Evolutionary conservation across 2,888 invertebrate genomes (phyloP), one percentile per base, ranked within the genome.

Genomic region (Augiades crinisus): DNA sequence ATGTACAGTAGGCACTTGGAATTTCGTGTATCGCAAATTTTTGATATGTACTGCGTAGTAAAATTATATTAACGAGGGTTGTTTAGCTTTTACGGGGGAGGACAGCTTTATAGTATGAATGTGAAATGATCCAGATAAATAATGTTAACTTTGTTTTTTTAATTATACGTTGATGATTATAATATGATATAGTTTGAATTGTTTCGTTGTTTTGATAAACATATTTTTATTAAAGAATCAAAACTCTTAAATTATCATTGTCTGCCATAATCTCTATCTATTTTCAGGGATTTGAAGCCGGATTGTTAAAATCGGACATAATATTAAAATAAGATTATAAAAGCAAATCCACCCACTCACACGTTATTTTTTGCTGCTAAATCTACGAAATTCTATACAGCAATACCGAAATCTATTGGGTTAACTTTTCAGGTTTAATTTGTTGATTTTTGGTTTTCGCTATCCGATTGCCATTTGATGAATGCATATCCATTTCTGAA

Each of bases 401-500:
- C n/a, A 10, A 30, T 10, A 36, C 17, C 2, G 19, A 19, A 36
- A 5, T 17, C 8, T 17, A 13, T n/a, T 19, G 12, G 12, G 17
- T 3, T 37, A 14, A 21, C 31, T 6, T 40, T 40, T 47, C 22
- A 31, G 10, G 12, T 46, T 40, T 40, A 40, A 16, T 31, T 24
- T 17, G 10, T 16, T 33, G 22, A 10, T 14, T 40, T 33, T 33
- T 22, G 33, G 21, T 19, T 47, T 21, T 10, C 31, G 27, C 16
- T 47, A 38, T 33, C 38, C 40, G 27, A 8, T 31, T 16, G 12
- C 16, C 16, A 27, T 41, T 24, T 33, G 12, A 41, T 41, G 17
- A 27, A 49, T 43, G 27, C 36, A 43, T 43, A 43, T 49, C 49
- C 34, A 34, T 43, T 27, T 50, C 21, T 49, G 33, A 24, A 49